Conservation (phyloP, 2,113 vertebrate species). For the Bubo bubo region DNA sequence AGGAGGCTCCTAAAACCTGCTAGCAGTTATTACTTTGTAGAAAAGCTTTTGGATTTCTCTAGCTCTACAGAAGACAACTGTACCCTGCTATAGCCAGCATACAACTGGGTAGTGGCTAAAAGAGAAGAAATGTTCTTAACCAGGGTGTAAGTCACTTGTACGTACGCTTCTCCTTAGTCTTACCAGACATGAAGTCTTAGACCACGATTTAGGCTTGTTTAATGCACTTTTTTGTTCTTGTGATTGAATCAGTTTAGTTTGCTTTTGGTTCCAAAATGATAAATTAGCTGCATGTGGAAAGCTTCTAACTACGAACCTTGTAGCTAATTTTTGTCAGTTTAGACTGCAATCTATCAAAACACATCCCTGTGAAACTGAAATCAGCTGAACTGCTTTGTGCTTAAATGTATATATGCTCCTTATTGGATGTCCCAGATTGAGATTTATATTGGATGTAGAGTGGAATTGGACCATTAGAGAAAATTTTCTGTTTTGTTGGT, state of each 20-base stretch:
- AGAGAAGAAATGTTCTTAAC: not conserved
- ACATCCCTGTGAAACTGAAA: not conserved
- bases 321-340: not conserved
- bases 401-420: not conserved
- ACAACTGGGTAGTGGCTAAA: not conserved
- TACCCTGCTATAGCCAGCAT: not conserved
- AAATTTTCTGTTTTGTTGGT: not conserved
- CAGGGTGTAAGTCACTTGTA: not conserved
- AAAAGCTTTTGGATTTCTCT: not conserved
- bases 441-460: not conserved
- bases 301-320: not conserved
- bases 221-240: not conserved
- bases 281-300: not conserved
- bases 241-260: not conserved
- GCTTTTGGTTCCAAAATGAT: not conserved
- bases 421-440: not conserved
- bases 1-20: not conserved
- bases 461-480: not conserved
- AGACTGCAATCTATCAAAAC: not conserved
- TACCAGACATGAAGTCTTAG: not conserved
- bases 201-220: not conserved
- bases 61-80: not conserved
- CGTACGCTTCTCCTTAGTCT: not conserved
- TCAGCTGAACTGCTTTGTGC: not conserved
- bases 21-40: not conserved